phyloP scores from a whole-genome alignment of 2,888 invertebrate species.

The Criorhina ranunculi region DNA sequence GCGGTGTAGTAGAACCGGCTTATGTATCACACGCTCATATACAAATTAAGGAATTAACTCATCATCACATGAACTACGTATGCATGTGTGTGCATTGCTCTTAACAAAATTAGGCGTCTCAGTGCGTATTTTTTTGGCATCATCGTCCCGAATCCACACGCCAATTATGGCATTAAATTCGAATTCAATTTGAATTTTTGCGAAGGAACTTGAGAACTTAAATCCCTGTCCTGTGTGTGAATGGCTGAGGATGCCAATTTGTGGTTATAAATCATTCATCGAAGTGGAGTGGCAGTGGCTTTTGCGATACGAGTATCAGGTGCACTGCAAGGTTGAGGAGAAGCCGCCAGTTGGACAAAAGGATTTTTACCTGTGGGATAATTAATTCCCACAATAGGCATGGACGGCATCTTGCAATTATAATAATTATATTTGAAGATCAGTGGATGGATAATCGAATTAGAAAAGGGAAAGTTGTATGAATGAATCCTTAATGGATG shows the following conservation, averaged over 20 bases:
- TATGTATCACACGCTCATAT: not conserved
- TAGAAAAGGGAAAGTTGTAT: constrained; percentile 57
- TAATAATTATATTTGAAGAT: constrained; percentile 75
- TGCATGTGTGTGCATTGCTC: not conserved
- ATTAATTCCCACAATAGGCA: constrained; percentile 70
- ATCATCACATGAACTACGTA: constrained; percentile 12
- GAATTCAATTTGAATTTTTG: constrained; percentile 62
- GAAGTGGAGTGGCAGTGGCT: constrained; percentile 54
- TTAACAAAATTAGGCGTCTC: constrained; percentile 28
- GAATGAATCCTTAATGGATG: constrained; percentile 72
- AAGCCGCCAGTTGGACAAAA: constrained; percentile 51
- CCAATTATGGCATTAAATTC: constrained; percentile 60
- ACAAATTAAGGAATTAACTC: constrained; percentile 19
- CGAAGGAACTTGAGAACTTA: constrained; percentile 21
- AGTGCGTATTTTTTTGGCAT: not conserved
- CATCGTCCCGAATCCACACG: constrained; percentile 14
- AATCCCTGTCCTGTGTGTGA: constrained; percentile 5
- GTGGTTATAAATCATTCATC: constrained; percentile 71
- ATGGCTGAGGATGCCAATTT: constrained; percentile 65
- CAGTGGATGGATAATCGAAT: constrained; percentile 74
- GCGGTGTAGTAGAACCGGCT: not conserved
- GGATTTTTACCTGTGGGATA: constrained; percentile 71
- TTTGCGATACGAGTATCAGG: constrained; percentile 74
- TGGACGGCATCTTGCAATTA: constrained; percentile 69
- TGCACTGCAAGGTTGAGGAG: constrained; percentile 43